Conservation (phyloP, 2,113 vertebrate genomes). For the Otis tarda region DNA sequence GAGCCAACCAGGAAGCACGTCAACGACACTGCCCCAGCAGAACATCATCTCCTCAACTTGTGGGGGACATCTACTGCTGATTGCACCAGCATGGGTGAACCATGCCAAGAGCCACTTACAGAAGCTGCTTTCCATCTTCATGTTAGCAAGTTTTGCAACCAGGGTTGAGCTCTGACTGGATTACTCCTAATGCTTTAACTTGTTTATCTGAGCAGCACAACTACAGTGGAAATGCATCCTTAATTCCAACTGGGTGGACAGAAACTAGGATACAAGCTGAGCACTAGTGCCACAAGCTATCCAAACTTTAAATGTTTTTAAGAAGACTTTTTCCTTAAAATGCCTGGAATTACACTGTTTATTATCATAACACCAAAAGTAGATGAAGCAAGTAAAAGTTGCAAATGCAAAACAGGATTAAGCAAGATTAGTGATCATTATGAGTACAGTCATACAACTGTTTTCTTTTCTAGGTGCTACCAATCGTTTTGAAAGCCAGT, state of each 20-base stretch:
- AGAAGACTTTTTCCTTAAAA: background rate
- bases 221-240: background rate
- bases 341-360: background rate
- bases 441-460: background rate
- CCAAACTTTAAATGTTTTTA: background rate
- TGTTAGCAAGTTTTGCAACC: background rate
- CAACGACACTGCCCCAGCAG: background rate
- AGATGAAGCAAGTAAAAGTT: constrained; percentile 5
- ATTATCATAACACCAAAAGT: background rate
- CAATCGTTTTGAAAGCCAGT: background rate
- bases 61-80: background rate
- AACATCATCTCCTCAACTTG: background rate
- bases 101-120: background rate
- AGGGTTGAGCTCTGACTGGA: background rate
- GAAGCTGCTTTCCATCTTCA: background rate
- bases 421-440: background rate
- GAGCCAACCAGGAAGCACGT: background rate
- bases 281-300: background rate
- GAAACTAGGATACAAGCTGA: background rate
- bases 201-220: background rate
- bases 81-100: background rate
- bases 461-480: background rate
- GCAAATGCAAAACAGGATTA: background rate
- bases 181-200: background rate
- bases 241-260: background rate